Evolutionary conservation across 2,797 vertebrate species (phyloP), one percentile per base, ranked within the genome.

Genomic region (Discoglossus pictus): DNA sequence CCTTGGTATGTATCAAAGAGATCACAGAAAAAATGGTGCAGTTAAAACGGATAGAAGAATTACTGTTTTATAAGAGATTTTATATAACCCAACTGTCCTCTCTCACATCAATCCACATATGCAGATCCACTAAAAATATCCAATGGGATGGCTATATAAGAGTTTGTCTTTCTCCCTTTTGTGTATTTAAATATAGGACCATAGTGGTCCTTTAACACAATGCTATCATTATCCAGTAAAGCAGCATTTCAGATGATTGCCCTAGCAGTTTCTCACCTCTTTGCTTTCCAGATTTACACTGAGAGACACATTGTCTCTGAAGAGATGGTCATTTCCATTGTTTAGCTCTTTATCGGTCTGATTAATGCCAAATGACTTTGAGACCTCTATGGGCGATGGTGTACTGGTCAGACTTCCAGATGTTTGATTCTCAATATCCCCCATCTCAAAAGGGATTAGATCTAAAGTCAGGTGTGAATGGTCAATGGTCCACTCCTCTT

Each of bases 341-440:
- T 43, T 69, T 42, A 76, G 61, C 1, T 97, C 95, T 61, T 80
- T 88, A 18, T 94, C 90, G 13, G 78, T 76, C 0, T 82, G 77
- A 44, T 23, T 47, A 0, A 88, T 83, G 0, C 87, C 90, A 75
- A 98, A 98, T 0, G 89, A 85, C 44, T 93, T 98, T 0, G 86
- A 75, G 5, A 76, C 85, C 55, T 98, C 96, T 47, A 93, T 5
- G 0, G 97, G 96, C 1, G 97, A 99, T 0, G 96, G 96, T 0
- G 96, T 99, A 78, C 96, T 98, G 67, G 92, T 86, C 77, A 88
- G 75, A 77, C 96, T 99, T 1, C 92, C 95, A 0, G 91, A 92
- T 6, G 92, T 92, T 61, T 92, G 95, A 81, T 86, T 93, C 56
- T 87, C 92, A 31, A 73, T 81, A 12, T 95, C 94, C 21, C 78